These are phyloP conservation scores for Rhinopomastus cyanomelas DNA, from an alignment of 2,113 vertebrate species.

Conservation along the genomic window DNA sequence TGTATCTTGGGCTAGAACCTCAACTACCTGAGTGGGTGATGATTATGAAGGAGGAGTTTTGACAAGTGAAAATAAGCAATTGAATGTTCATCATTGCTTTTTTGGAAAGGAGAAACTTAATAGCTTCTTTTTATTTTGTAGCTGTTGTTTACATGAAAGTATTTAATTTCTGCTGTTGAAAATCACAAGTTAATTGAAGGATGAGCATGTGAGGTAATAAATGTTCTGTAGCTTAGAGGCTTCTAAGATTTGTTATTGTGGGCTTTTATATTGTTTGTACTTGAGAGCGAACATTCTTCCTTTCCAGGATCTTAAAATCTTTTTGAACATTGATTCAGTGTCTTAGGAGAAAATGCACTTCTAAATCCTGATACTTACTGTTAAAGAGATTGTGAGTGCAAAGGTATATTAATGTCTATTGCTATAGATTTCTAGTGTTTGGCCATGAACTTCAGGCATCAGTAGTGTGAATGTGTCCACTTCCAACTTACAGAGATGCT, in stretches of 20 bases:
- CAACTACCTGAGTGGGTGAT: slow-evolving; percentile 6
- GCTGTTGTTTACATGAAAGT: slow-evolving; percentile 27
- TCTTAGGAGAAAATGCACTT: not conserved
- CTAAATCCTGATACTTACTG: not conserved
- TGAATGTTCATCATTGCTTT: slow-evolving; percentile 6
- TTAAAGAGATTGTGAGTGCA: not conserved
- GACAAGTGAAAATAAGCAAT: slow-evolving; percentile 30
- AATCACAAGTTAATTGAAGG: slow-evolving; percentile 12
- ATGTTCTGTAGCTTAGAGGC: not conserved
- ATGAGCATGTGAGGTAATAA: not conserved
- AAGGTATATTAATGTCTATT: not conserved
- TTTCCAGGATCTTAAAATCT: not conserved
- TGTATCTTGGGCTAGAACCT: not conserved
- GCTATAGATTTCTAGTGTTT: not conserved
- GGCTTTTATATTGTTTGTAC: not conserved
- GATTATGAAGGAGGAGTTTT: not conserved
- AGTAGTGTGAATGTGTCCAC: not conserved
- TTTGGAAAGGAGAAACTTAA: not conserved
- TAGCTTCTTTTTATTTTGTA: not conserved
- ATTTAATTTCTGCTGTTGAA: slow-evolving; percentile 1
- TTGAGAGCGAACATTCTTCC: not conserved
- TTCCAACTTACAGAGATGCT: not conserved
- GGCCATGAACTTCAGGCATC: not conserved
- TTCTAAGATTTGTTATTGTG: not conserved
- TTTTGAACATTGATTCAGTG: not conserved